Conservation (phyloP, 2,888 invertebrate genomes). For the Drosophila antonietae region DNA sequence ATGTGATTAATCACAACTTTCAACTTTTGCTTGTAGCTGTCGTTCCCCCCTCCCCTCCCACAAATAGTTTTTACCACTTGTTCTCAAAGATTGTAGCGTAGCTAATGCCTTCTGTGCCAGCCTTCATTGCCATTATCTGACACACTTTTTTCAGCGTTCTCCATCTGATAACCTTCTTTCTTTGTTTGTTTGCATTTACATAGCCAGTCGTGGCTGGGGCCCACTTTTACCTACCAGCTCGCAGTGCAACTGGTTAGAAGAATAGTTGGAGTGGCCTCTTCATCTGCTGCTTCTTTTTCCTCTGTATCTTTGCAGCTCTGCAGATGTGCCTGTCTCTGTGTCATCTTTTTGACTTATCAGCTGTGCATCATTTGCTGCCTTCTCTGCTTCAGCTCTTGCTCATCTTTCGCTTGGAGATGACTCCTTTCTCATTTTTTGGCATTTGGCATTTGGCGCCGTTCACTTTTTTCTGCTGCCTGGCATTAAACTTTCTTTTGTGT, state of each 20-base stretch:
- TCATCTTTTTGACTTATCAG: conserved; percentile 79
- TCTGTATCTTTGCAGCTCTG: conserved; percentile 1
- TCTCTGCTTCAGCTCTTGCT: conserved; percentile 27
- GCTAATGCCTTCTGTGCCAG: conserved; percentile 24
- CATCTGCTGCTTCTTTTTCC: neutral
- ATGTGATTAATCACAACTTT: conserved; percentile 29
- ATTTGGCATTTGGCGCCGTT: conserved; percentile 70
- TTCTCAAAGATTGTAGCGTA: neutral
- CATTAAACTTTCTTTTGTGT: conserved; percentile 65
- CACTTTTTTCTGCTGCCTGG: conserved; percentile 57
- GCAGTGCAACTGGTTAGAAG: conserved; percentile 48
- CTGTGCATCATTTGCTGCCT: conserved; percentile 65
- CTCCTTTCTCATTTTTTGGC: conserved; percentile 66
- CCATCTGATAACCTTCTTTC: conserved; percentile 46
- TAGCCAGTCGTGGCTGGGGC: conserved; percentile 13
- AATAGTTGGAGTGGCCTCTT: conserved; percentile 32
- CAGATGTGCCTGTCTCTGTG: conserved; percentile 48
- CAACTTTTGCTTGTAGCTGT: neutral
- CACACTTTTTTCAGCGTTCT: conserved; percentile 36
- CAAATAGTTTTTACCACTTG: neutral
- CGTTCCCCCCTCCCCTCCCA: too few species aligned
- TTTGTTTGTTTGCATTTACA: conserved; percentile 21
- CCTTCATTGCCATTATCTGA: conserved; percentile 36
- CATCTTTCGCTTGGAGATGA: conserved; percentile 49
- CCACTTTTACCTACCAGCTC: conserved; percentile 42